Evolutionary conservation across 2,113 vertebrate genomes (phyloP).

Genomic region (Etia nguti): DNA sequence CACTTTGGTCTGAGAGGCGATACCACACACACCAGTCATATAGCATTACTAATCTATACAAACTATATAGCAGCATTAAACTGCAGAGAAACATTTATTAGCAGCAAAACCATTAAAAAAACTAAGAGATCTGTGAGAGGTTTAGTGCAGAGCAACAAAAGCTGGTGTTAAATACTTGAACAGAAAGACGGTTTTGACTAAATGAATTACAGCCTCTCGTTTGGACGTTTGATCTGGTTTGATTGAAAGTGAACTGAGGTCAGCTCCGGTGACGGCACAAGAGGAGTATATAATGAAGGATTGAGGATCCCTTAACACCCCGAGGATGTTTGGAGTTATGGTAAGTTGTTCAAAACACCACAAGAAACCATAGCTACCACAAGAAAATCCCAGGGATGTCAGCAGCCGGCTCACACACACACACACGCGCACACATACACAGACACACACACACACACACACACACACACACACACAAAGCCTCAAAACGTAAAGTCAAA

Average conservation of each 20-base stretch:
- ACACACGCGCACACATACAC: background rate
- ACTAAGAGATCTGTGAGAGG: background rate
- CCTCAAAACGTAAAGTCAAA: constrained; percentile 8
- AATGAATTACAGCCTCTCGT: background rate
- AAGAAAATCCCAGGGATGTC: constrained; percentile 43
- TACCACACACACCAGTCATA: background rate
- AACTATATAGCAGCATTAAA: background rate
- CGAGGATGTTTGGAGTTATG: constrained; percentile 33
- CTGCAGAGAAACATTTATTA: background rate
- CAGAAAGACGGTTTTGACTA: background rate
- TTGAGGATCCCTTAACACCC: constrained; percentile 5
- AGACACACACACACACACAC: background rate
- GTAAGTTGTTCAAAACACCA: constrained; percentile 47
- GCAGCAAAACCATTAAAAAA: background rate
- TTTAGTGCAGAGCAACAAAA: background rate
- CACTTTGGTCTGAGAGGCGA: background rate
- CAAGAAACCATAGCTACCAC: constrained; percentile 48
- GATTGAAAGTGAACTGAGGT: constrained; percentile 30
- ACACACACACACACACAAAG: background rate
- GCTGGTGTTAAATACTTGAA: background rate
- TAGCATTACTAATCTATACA: background rate
- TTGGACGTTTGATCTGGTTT: constrained; percentile 1
- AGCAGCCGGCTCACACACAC: background rate
- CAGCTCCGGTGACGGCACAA: background rate
- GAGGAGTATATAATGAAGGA: background rate